Evolutionary conservation across 37 sponge, comb jelly and placozoan species (phyloP), one percentile per base, ranked within the genome.

Genomic region (Theonella swinhoei): DNA sequence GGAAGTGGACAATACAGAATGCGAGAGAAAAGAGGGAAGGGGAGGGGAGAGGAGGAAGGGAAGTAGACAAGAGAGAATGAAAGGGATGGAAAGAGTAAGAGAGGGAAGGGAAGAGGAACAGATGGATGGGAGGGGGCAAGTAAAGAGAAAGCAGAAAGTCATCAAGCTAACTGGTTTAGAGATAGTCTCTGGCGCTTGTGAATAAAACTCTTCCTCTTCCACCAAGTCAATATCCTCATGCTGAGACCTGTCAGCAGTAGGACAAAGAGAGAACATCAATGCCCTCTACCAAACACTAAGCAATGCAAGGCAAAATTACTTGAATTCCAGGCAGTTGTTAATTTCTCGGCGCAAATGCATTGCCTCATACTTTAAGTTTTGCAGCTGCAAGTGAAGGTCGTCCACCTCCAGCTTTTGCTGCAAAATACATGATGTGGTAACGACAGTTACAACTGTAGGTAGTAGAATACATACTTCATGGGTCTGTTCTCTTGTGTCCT

Each of bases 161-260:
- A 60, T 22, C 60, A 17, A 5, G 75, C 94, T 63, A 39, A 94
- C 94, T 9, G 94, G 88, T 32, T 63, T 72, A 19, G 76, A 42
- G 19, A 93, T 80, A 17, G 41, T 38, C 41, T 69, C 59, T 1
- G 92, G 94, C 7, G 91, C 92, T 34, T 30, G 29, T 17, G 42
- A 28, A 40, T 85, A 92, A 8, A 95, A 77, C 34, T 92, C 94
- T 23, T 85, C 87, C 70, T 88, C 95, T 70, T 70, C 64, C 28
- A 95, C 77, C 60, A 95, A 41, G n/a, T 89, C 84, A 69, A 95
- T 84, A 1, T 95, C 95, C 22, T 92, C 95, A 65, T 92, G 91
- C 37, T 80, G 77, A 36, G 95, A 89, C 69, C 95, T 94, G 29
- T 2, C 79, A 1, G 7, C 4, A 24, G 68, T 59, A 20, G 61